Conservation (phyloP, 2,797 vertebrate species). For the Hydrophis major region DNA sequence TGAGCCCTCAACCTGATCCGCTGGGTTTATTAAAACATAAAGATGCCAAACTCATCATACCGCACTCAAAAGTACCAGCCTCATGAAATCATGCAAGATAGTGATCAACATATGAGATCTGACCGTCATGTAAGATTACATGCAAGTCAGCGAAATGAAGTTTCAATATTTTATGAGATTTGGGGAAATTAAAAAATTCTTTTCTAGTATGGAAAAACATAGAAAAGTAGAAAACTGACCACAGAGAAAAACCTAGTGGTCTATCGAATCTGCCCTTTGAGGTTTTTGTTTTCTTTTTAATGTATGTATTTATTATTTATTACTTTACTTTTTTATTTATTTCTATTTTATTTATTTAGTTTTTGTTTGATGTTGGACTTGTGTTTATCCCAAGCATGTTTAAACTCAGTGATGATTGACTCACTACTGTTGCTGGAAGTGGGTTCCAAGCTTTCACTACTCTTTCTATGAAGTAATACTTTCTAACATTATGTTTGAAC, state of each 20-base stretch:
- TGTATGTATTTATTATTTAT: not conserved
- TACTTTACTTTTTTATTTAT: not conserved
- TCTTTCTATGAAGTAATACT: not conserved
- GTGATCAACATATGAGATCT: not conserved
- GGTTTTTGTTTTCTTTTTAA: not conserved
- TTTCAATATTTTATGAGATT: not conserved
- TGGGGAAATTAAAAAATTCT: not conserved
- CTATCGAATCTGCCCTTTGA: not conserved
- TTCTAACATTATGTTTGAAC: not conserved
- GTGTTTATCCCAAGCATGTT: not conserved
- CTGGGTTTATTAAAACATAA: not conserved
- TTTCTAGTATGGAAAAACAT: not conserved
- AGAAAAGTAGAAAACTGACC: no score
- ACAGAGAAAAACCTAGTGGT: not conserved
- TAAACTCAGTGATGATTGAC: not conserved
- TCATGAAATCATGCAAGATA: not conserved
- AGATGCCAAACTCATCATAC: not conserved
- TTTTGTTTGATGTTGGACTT: not conserved
- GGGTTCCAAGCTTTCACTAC: not conserved
- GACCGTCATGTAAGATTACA: not conserved
- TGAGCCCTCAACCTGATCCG: not conserved
- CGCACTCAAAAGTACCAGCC: not conserved
- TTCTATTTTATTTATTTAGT: not conserved
- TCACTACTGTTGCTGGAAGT: not conserved
- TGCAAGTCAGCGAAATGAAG: not conserved